These are phyloP conservation scores for Poeciliopsis paucimaculata DNA, from an alignment of 2,797 vertebrate species.

Conservation along the genomic window DNA sequence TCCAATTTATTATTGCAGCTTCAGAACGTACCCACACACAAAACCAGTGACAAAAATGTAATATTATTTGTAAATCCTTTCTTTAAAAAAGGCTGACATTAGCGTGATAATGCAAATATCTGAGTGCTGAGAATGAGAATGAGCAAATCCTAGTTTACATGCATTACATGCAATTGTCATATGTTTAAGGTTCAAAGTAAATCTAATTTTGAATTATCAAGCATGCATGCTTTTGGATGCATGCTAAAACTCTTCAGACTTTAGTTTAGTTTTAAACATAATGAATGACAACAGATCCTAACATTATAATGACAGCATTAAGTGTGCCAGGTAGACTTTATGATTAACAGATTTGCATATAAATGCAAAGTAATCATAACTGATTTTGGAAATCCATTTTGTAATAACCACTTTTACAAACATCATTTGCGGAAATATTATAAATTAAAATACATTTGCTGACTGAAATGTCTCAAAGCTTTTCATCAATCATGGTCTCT, in stretches of 20 bases:
- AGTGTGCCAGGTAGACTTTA: neutral
- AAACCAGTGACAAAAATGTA: conserved; percentile 36
- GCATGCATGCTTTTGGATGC: neutral
- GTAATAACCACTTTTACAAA: neutral
- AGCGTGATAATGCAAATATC: neutral
- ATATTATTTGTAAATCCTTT: neutral
- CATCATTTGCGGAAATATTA: neutral
- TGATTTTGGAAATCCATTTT: neutral
- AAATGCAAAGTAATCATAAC: neutral
- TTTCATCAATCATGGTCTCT: neutral
- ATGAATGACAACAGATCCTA: neutral
- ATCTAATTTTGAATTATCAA: neutral
- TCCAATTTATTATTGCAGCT: conserved; percentile 55
- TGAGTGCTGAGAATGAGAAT: neutral
- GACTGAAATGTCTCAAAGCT: neutral
- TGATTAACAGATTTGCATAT: neutral
- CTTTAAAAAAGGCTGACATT: neutral
- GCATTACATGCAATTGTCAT: neutral
- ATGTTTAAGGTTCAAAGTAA: neutral
- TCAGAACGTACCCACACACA: conserved; percentile 54
- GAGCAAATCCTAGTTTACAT: neutral
- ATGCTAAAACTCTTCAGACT: neutral
- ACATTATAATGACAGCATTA: neutral
- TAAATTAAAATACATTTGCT: neutral
- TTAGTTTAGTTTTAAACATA: neutral